phyloP scores from a whole-genome alignment of 2,113 vertebrate species.

The western clawed frog (Xenopus tropicalis) region UCB_Xtro_10.0 CM004451.2:39234001-39234500 shows the following conservation, averaged over 20 bases:
- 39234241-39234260: constrained; percentile 18
- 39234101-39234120: constrained; percentile 21
- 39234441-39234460: constrained; percentile 31
- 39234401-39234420: constrained; percentile 25
- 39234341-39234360: constrained; percentile 30
- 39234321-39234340: constrained; percentile 35
- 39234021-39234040: not conserved
- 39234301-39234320: constrained; percentile 28
- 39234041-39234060: constrained; percentile 1
- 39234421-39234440: constrained; percentile 31
- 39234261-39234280: constrained; percentile 31
- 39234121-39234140: constrained; percentile 36
- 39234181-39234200: constrained; percentile 27
- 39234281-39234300: constrained; percentile 32
- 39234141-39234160: constrained; percentile 18
- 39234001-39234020: not conserved
- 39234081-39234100: constrained; percentile 14
- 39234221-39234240: constrained; percentile 5
- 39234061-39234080: constrained; percentile 36
- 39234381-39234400: constrained; percentile 32
- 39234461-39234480: constrained; percentile 39
- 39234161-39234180: constrained; percentile 26
- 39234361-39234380: constrained; percentile 38
- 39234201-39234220: constrained; percentile 1
- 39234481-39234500: constrained; percentile 42